Evolutionary conservation across 2,113 vertebrate species (phyloP), one percentile per base, ranked within the genome.

Genomic region (Eulacestoma nigropectus): DNA sequence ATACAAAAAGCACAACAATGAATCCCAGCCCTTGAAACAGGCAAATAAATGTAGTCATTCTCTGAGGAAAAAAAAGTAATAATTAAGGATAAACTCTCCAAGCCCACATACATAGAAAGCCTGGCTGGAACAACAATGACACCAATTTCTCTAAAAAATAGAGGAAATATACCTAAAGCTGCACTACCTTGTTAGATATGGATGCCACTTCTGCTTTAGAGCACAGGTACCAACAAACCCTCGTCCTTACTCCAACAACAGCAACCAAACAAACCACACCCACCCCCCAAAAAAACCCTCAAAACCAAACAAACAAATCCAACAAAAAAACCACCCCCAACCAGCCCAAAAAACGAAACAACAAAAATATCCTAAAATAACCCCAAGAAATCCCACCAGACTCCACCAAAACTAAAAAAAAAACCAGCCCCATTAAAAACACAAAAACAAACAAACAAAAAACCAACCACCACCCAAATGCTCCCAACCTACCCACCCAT

Each of bases 401-500:
- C 39, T 12, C 12, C 39, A 9, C 39, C 39, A 39, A 39, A 39
- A 39, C 39, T 21, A 33, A 56, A 56, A 56, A 56, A 22, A 27
- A 13, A 7, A n/a, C n/a, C n/a, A n/a, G n/a, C n/a, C n/a, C n/a
- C n/a, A n/a, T n/a, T n/a, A n/a, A n/a, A 46, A 56, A 42, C 41
- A 27, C 17, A 35, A 23, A 23, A 16, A n/a, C 8, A 13, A 7
- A 4, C 1, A 29, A n/a, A 26, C 14, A 10, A 26, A 7, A 50
- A 42, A 3, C 4, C n/a, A 16, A 26, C 2, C 7, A n/a, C 7
- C 2, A 19, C 10, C 2, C 25, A 50, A 70, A 4, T 3, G 0
- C 2, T 10, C 14, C 16, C 1, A 39, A 3, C 1, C 3, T 4
- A 3, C 1, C 1, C 1, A 1, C 4, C 1, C 4, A 1, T 5